A percentile compares a stretch with the other conserved stretches of the same genome.
Evolutionary conservation across 1,140 invertebrate species (phyloP).

Genomic region (Tetragonula clypearis): DNA sequence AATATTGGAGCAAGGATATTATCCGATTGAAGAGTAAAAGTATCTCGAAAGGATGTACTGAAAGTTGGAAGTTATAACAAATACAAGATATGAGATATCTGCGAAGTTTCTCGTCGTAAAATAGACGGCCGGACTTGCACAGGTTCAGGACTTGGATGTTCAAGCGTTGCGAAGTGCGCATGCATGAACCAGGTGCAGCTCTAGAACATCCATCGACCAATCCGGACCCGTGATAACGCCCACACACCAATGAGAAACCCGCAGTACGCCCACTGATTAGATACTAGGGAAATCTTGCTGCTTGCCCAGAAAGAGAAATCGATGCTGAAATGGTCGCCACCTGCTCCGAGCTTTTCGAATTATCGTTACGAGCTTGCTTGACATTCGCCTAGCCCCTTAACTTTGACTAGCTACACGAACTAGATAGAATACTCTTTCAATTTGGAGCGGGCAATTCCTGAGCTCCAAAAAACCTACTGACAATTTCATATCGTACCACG

Average conservation of each 20-base stretch:
- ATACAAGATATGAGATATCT: background rate
- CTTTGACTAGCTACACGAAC: background rate
- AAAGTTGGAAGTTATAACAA: background rate
- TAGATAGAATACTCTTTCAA: background rate
- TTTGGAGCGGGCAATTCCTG: background rate
- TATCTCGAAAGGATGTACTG: too few relatives aligned
- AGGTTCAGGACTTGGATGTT: background rate
- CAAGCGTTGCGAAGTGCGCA: conserved; percentile 39
- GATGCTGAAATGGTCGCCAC: conserved; percentile 63
- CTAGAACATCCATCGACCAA: conserved; percentile 70
- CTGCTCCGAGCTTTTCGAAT: conserved; percentile 21
- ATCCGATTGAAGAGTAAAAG: too few relatives aligned
- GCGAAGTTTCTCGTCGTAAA: background rate
- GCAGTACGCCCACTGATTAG: conserved; percentile 80
- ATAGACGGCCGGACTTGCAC: background rate
- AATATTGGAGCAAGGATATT: background rate
- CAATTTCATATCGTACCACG: background rate
- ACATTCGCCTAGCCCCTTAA: background rate
- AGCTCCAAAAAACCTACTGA: background rate
- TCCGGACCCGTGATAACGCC: conserved; percentile 74
- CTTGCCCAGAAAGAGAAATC: conserved; percentile 67
- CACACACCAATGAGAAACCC: conserved; percentile 76
- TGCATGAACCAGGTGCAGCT: conserved; percentile 44
- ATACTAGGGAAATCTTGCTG: conserved; percentile 68
- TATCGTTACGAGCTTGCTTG: background rate